Evolutionary conservation across 2,113 vertebrate species (phyloP).

Genomic region (Hippopotamus amphibius): DNA sequence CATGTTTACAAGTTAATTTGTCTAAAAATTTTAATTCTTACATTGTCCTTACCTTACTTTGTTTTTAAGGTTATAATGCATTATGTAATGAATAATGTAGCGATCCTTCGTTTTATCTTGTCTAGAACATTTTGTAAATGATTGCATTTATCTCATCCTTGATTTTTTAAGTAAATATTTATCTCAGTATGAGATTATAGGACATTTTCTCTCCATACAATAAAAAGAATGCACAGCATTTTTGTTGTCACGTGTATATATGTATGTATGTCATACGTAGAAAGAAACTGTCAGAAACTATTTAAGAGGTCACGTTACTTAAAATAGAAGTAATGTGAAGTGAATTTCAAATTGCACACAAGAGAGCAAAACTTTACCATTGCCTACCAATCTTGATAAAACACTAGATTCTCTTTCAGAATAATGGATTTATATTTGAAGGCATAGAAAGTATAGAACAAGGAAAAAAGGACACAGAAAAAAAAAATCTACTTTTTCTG

Average conservation of each 20-base stretch:
- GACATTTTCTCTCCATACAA: not conserved
- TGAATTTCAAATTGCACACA: not conserved
- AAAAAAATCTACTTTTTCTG: not conserved
- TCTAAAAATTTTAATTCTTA: not conserved
- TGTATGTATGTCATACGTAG: not conserved
- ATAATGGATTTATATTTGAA: not conserved
- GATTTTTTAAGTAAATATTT: not conserved
- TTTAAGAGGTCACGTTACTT: not conserved
- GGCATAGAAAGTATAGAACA: not conserved
- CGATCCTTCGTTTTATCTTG: not conserved
- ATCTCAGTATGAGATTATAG: not conserved
- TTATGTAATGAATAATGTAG: not conserved
- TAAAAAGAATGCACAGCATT: not conserved
- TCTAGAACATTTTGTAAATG: not conserved
- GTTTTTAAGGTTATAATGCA: not conserved
- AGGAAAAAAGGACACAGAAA: not conserved
- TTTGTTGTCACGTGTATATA: not conserved
- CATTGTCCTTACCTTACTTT: not conserved
- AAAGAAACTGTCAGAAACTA: not conserved
- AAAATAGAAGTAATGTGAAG: not conserved
- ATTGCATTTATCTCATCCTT: not conserved
- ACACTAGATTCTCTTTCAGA: not conserved
- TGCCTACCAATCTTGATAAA: not conserved
- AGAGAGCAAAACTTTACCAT: not conserved
- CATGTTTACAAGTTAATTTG: not conserved